phyloP scores from a whole-genome alignment of 2,113 vertebrate genomes.

The Pristiophorus japonicus region DNA sequence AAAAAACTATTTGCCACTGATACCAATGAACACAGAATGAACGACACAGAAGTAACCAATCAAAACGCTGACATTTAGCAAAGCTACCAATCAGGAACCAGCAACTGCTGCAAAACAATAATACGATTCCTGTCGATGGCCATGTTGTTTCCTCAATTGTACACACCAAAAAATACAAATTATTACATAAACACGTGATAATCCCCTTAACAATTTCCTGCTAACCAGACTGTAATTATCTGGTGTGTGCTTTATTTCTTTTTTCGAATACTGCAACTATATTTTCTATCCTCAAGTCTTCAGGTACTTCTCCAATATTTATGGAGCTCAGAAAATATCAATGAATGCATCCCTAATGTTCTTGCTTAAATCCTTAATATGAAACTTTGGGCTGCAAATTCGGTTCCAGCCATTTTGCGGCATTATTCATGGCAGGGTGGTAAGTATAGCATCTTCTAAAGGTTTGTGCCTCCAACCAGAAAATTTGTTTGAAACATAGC shows the following conservation, averaged over 20 bases:
- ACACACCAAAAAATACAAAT: neutral
- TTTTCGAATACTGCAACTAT: too few relatives aligned
- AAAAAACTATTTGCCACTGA: neutral
- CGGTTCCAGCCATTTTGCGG: too few relatives aligned
- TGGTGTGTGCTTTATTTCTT: too few relatives aligned
- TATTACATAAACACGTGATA: neutral
- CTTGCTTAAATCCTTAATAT: neutral
- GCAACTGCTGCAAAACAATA: neutral
- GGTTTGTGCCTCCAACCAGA: too few relatives aligned
- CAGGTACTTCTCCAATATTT: neutral
- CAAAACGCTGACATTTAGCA: neutral
- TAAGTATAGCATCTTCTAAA: too few relatives aligned
- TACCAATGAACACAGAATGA: neutral
- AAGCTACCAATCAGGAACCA: neutral
- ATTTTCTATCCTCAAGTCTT: neutral
- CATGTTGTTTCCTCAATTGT: neutral
- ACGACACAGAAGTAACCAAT: neutral
- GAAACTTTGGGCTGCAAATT: neutral
- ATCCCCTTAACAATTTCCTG: neutral
- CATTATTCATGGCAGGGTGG: too few relatives aligned
- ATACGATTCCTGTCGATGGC: too few relatives aligned
- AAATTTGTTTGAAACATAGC: too few relatives aligned
- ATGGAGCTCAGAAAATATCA: neutral
- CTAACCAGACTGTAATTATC: too few relatives aligned
- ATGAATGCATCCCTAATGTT: neutral